Evolutionary conservation across 2,888 invertebrate species (phyloP), one percentile per base, ranked within the genome.

Genomic region (Habrosyne pyritoides): DNA sequence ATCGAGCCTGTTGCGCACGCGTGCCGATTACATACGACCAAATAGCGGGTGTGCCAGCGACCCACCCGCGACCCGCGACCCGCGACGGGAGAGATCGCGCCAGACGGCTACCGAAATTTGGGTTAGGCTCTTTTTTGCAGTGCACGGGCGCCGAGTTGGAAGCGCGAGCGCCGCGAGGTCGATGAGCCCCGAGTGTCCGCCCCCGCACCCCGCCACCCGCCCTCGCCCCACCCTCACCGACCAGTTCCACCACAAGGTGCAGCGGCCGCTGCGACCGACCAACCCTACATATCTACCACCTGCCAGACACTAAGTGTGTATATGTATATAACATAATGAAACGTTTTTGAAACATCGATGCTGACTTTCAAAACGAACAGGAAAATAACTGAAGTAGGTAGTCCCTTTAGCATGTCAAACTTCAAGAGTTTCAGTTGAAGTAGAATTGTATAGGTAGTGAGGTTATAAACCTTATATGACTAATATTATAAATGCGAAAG

Each of bases 231-330:
- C 77, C 79, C 74, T 63, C 58, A 64, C 64, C 81, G 87, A 91
- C 91, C 90, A 86, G 90, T 91, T 89, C 84, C 81, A 81, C 81
- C 87, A 86, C 87, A 87, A 89, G 88, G 89, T 90, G 89, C 87
- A 89, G 84, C 86, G 89, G 73, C 86, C 87, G 83, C 84, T 67
- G 78, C 80, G 79, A 78, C 79, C 82, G 81, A 83, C 87, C 87
- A 83, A 83, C 89, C 88, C 88, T 85, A 89, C 85, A 89, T 89
- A 90, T 77, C 83, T 90, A 90, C 88, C 89, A 90, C 90, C 91
- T 90, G 91, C 84, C 90, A 89, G 89, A 88, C 89, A 82, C 85
- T 87, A 83, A 79, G 88, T 78, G 73, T 76, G 78, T 88, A 30
- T 12, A 10, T 88, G 12, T 12, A 10, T 7, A 89, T 87, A 83